A percentile compares a stretch with the other conserved stretches of the same genome.
Evolutionary conservation across 2,888 invertebrate species (phyloP).

Genomic region (Gastrophysa polygoni): DNA sequence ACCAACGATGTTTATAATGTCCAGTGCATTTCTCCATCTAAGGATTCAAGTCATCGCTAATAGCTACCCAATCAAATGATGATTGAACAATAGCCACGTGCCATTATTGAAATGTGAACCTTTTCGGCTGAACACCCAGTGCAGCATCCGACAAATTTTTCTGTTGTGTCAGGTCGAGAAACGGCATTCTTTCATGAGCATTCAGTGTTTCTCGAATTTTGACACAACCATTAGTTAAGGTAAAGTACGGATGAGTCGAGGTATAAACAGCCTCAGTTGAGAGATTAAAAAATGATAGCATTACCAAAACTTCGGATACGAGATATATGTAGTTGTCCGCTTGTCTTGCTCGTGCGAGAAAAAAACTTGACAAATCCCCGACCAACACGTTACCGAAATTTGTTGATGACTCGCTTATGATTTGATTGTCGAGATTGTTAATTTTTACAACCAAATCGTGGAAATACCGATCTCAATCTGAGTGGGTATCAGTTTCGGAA

Average conservation of each 20-base stretch:
- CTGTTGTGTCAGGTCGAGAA: not conserved
- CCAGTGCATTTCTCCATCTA: too few relatives aligned
- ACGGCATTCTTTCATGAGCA: not conserved
- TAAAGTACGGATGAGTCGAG: constrained; percentile 49
- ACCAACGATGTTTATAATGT: too few relatives aligned
- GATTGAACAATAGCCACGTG: too few relatives aligned
- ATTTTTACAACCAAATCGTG: not conserved
- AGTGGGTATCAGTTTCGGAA: too few relatives aligned
- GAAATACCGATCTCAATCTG: not conserved
- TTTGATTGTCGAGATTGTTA: not conserved
- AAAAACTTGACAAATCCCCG: constrained; percentile 30
- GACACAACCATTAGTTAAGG: constrained; percentile 48
- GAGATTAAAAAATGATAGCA: constrained; percentile 37
- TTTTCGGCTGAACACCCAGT: too few relatives aligned
- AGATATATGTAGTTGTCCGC: constrained; percentile 32
- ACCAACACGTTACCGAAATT: constrained; percentile 24
- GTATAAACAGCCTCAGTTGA: constrained; percentile 47
- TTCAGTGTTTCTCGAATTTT: constrained; percentile 33
- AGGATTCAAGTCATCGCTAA: too few relatives aligned
- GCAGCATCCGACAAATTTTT: too few relatives aligned
- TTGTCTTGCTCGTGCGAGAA: constrained; percentile 11
- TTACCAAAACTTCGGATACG: constrained; percentile 37
- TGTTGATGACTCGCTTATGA: constrained; percentile 16
- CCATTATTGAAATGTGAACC: too few relatives aligned
- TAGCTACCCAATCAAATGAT: too few relatives aligned